These are phyloP conservation scores for Pampus argenteus DNA, from an alignment of 2,797 vertebrate genomes.

Conservation along the genomic window DNA sequence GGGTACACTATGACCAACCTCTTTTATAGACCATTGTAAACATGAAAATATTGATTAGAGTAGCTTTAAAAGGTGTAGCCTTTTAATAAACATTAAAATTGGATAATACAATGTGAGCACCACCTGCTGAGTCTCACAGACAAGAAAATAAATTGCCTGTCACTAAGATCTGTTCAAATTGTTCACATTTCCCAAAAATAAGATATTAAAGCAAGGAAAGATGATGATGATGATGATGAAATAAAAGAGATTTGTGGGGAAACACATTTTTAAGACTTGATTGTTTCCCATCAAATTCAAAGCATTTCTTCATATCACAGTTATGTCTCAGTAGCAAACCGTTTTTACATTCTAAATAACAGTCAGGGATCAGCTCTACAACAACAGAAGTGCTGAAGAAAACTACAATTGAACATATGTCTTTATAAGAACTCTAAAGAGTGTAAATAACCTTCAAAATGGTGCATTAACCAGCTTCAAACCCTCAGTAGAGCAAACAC, in stretches of 20 bases:
- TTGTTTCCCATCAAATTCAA: constrained; percentile 10
- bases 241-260: neutral
- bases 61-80: neutral
- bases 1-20: neutral
- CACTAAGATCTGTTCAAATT: constrained; percentile 5
- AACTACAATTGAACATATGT: neutral
- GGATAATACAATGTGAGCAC: neutral
- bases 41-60: neutral
- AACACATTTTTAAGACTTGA: neutral
- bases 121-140: constrained; percentile 22
- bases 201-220: too few relatives aligned
- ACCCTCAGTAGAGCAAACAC: constrained; percentile 24
- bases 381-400: constrained; percentile 4
- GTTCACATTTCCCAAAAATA: constrained; percentile 15
- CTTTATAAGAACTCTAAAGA: neutral
- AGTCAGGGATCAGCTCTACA: neutral
- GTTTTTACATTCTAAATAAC: constrained; percentile 1
- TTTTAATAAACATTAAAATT: neutral
- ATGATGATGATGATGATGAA: too few relatives aligned
- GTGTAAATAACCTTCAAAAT: constrained; percentile 37
- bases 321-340: constrained; percentile 3
- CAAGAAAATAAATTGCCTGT: constrained; percentile 17
- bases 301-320: constrained; percentile 15
- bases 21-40: too few relatives aligned
- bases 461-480: constrained; percentile 10